Conservation (phyloP, 2,113 vertebrate genomes). For the Mola mola region DNA sequence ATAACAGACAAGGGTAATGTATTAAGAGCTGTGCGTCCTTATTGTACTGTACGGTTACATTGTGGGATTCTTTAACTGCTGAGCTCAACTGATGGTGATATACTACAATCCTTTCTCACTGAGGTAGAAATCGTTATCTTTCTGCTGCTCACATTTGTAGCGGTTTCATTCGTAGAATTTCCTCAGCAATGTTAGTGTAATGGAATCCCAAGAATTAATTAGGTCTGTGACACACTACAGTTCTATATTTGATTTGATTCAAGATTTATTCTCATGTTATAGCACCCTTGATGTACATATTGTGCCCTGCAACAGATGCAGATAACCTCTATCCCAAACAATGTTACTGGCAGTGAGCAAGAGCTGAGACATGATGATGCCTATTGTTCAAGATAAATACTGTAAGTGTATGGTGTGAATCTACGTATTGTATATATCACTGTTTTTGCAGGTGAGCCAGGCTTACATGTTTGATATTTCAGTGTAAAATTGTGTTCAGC, state of each 20-base stretch:
- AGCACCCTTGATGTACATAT: conserved; percentile 58
- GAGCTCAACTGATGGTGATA: not conserved
- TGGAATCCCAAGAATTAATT: conserved; percentile 57
- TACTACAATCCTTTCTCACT: not conserved
- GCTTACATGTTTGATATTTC: not conserved
- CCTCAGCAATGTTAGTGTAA: conserved; percentile 3
- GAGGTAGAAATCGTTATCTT: conserved; percentile 27
- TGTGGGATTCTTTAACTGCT: conserved; percentile 14
- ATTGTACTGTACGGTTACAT: not conserved
- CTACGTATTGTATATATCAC: too few species aligned
- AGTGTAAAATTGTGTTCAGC: not conserved
- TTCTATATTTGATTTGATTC: conserved; percentile 55
- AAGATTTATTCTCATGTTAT: too few species aligned
- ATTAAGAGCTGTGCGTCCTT: too few species aligned
- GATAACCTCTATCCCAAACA: conserved; percentile 57
- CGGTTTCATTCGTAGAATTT: conserved; percentile 18
- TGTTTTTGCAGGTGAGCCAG: not conserved
- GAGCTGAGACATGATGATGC: conserved; percentile 26
- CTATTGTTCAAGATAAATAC: conserved; percentile 7
- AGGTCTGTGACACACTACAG: conserved; percentile 54
- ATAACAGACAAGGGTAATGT: too few species aligned
- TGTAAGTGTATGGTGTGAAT: too few species aligned
- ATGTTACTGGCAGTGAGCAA: conserved; percentile 35
- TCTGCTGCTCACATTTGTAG: conserved; percentile 12
- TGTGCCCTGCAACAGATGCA: conserved; percentile 64